These are phyloP conservation scores for Lamellibrachia columna DNA, from an alignment of 2,888 invertebrate species.

Conservation along the genomic window DNA sequence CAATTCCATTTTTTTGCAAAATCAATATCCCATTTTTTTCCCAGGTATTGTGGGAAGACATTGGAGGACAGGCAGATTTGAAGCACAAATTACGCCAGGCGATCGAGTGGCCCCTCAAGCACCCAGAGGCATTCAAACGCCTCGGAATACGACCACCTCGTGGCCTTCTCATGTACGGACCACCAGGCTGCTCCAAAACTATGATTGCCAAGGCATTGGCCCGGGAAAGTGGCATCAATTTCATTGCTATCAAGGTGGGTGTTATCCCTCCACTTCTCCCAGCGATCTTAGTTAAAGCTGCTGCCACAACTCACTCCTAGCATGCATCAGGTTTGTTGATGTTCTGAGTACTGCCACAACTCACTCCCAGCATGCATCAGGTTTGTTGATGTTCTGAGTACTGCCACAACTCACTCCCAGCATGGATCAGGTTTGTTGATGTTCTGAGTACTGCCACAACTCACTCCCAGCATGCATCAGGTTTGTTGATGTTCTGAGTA, in stretches of 20 bases:
- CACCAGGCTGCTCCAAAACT: constrained; percentile 98
- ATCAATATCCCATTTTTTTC: background rate
- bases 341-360: too few species aligned
- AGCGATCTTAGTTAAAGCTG: background rate
- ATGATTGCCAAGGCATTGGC: constrained; percentile 98
- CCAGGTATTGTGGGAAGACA: constrained; percentile 66
- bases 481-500: too few species aligned
- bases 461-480: too few species aligned
- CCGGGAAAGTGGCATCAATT: constrained; percentile 93
- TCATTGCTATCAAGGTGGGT: constrained; percentile 86
- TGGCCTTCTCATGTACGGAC: constrained; percentile 93
- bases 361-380: too few species aligned
- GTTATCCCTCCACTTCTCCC: background rate
- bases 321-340: too few species aligned
- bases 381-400: too few species aligned
- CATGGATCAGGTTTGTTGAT: too few species aligned
- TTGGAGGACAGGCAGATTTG: constrained; percentile 71
- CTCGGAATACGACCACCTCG: constrained; percentile 84
- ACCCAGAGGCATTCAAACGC: constrained; percentile 82
- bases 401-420: too few species aligned
- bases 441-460: too few species aligned
- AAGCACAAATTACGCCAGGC: constrained; percentile 68
- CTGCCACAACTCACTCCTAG: background rate
- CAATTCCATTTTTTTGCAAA: background rate
- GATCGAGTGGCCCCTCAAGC: constrained; percentile 91